These are phyloP conservation scores for Stictonetta naevosa DNA, from an alignment of 2,113 vertebrate genomes.

Conservation along the genomic window DNA sequence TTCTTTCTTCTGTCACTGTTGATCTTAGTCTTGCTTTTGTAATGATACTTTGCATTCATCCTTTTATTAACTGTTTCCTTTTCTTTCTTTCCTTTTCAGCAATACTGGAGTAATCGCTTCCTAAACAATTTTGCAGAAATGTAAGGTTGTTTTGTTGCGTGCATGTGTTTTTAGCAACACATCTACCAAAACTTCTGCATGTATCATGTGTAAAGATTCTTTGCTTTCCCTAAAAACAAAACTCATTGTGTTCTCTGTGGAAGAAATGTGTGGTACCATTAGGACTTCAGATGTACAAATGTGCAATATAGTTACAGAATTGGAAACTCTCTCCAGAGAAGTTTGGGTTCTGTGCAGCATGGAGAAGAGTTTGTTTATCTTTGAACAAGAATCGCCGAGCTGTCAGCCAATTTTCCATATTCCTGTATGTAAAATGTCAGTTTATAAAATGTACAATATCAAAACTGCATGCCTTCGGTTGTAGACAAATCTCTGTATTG, in stretches of 20 bases:
- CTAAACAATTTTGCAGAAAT: constrained; percentile 88
- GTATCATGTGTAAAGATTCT: constrained; percentile 80
- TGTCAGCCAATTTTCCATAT: constrained; percentile 75
- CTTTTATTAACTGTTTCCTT: constrained; percentile 71
- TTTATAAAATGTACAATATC: constrained; percentile 85
- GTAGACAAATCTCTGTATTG: constrained; percentile 82
- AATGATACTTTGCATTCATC: constrained; percentile 42
- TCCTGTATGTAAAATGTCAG: constrained; percentile 80
- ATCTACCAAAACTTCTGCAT: constrained; percentile 90
- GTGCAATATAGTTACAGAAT: constrained; percentile 75
- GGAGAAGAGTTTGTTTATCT: constrained; percentile 77
- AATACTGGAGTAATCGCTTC: constrained; percentile 89
- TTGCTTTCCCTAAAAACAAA: constrained; percentile 70
- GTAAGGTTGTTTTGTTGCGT: constrained; percentile 92
- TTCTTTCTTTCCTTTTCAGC: constrained; percentile 88
- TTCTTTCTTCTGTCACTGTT: constrained; percentile 64
- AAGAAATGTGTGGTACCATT: constrained; percentile 79
- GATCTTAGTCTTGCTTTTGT: constrained; percentile 62
- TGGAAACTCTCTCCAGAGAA: constrained; percentile 71
- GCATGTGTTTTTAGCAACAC: constrained; percentile 94
- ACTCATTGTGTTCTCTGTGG: constrained; percentile 78
- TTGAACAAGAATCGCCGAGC: constrained; percentile 73
- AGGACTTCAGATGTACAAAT: constrained; percentile 77
- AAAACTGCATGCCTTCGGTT: constrained; percentile 88
- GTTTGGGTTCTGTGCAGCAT: constrained; percentile 79